These are phyloP conservation scores for Zoanthus solanderi DNA, from an alignment of 92 coral and sea anemone species.

Conservation along the genomic window DNA sequence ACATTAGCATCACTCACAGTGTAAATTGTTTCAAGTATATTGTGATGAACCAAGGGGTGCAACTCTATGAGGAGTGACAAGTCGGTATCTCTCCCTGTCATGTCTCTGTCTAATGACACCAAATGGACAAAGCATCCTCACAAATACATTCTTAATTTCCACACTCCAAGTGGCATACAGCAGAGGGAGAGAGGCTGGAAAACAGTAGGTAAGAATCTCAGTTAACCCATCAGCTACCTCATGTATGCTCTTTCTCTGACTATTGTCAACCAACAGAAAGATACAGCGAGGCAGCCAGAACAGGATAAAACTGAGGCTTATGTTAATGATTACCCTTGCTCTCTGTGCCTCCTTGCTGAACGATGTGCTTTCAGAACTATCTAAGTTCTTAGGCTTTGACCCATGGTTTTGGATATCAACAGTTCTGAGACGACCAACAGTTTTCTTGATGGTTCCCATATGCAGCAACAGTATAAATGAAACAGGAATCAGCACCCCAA, in stretches of 20 bases:
- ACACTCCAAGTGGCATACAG: slow-evolving; percentile 77
- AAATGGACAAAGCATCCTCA: slow-evolving; percentile 75
- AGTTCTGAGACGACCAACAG: slow-evolving; percentile 63
- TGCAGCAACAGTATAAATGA: slow-evolving; percentile 74
- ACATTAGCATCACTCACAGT: no score
- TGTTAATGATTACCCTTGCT: slow-evolving; percentile 73
- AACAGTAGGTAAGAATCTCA: slow-evolving; percentile 87
- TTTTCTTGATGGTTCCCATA: slow-evolving; percentile 72
- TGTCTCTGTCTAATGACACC: slow-evolving; percentile 69
- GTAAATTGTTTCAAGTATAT: neutral
- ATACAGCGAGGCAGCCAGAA: slow-evolving; percentile 92
- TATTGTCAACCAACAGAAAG: slow-evolving; percentile 83
- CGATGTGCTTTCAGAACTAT: slow-evolving; percentile 77
- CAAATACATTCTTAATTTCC: slow-evolving; percentile 79
- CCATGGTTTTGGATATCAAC: slow-evolving; percentile 74
- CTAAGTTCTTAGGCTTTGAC: slow-evolving; percentile 71
- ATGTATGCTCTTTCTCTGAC: slow-evolving; percentile 75
- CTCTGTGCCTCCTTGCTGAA: slow-evolving; percentile 76
- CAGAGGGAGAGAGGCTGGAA: slow-evolving; percentile 80
- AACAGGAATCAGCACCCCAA: slow-evolving; percentile 80
- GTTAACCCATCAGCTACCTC: slow-evolving; percentile 88
- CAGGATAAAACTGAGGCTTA: slow-evolving; percentile 79
- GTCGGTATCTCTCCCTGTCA: slow-evolving; percentile 70
- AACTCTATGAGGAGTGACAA: slow-evolving; percentile 61
- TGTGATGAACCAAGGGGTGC: slow-evolving; percentile 21